Conservation (phyloP, 2,113 vertebrate species). For the Sylvietta virens region DNA sequence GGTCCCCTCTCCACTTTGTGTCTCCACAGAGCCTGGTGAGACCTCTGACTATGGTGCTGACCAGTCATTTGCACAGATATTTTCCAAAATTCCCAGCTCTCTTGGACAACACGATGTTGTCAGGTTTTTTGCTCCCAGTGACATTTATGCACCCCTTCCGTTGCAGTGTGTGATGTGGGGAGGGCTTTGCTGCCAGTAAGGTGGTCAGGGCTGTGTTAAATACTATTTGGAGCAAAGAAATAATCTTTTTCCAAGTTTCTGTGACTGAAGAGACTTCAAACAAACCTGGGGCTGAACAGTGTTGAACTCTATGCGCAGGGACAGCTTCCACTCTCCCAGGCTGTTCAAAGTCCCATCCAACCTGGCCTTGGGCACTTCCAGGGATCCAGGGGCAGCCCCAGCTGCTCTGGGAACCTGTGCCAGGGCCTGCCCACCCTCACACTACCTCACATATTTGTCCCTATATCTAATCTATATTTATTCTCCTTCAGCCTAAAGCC, state of each 20-base stretch:
- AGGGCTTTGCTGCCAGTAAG: background rate
- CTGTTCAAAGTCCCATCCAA: background rate
- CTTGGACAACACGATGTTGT: background rate
- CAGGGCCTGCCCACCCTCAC: background rate
- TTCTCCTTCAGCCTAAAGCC: background rate
- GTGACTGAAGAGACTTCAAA: background rate
- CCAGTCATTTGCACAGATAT: background rate
- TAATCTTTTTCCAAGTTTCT: background rate
- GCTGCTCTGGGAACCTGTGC: background rate
- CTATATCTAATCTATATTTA: background rate
- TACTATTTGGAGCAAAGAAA: background rate
- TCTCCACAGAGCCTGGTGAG: fast-evolving
- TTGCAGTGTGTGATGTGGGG: fast-evolving
- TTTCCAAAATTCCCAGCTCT: background rate
- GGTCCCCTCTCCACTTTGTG: too few relatives aligned
- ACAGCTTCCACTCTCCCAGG: background rate
- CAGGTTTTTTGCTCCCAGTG: background rate
- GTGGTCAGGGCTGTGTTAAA: background rate
- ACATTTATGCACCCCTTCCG: fast-evolving
- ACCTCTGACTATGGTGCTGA: background rate
- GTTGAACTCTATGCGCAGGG: background rate
- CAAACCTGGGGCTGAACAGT: background rate
- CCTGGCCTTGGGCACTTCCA: background rate
- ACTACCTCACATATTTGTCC: background rate
- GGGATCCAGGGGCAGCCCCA: background rate